phyloP scores from a whole-genome alignment of 2,113 vertebrate genomes.

The Dromas ardeola region DNA sequence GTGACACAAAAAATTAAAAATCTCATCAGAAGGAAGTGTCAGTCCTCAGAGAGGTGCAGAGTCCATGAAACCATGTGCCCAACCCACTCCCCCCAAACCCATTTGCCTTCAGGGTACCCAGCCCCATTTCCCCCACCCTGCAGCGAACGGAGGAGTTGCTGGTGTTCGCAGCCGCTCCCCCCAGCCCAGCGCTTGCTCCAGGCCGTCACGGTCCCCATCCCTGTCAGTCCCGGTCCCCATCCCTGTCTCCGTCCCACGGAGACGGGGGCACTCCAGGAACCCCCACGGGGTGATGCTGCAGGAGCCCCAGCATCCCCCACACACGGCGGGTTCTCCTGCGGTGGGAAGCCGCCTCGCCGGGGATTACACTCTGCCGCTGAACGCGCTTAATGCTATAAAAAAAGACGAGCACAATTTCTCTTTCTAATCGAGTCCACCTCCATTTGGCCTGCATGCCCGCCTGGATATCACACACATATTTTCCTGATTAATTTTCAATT shows the following conservation, averaged over 20 bases:
- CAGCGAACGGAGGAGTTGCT: background rate
- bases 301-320: background rate
- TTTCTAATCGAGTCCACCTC: constrained; percentile 61
- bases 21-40: constrained; percentile 44
- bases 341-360: constrained; percentile 33
- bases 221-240: no score
- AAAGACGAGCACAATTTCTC: constrained; percentile 48
- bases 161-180: background rate
- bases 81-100: no score
- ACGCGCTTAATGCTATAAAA: background rate
- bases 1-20: constrained; percentile 29
- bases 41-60: background rate
- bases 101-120: background rate
- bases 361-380: constrained; percentile 27
- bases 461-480: background rate
- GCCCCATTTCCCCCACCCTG: background rate
- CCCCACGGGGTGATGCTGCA: accelerated
- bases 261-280: background rate
- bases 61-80: no score
- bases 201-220: accelerated
- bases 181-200: background rate
- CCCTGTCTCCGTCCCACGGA: background rate
- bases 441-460: constrained; percentile 54
- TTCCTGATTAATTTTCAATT: constrained; percentile 72
- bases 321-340: accelerated